These are phyloP conservation scores for Gouania willdenowi DNA, from an alignment of 2,797 vertebrate species.

Conservation along the genomic window DNA sequence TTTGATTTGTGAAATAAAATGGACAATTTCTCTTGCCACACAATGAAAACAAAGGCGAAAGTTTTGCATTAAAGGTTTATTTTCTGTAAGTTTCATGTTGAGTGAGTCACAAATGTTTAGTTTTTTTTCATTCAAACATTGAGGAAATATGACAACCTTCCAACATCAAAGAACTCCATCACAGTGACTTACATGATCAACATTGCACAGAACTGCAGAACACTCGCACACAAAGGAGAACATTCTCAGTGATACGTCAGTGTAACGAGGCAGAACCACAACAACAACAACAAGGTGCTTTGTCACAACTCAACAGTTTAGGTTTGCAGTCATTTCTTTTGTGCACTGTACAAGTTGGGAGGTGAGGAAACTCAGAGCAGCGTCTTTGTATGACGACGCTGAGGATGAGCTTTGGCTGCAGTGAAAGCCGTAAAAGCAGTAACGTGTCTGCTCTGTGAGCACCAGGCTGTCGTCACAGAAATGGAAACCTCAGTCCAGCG, in stretches of 20 bases:
- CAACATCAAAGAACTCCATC: no score
- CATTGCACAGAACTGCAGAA: constrained; percentile 16
- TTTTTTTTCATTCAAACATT: no score
- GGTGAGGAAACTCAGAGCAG: constrained; percentile 17
- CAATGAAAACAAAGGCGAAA: no score
- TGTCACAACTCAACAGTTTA: constrained; percentile 19
- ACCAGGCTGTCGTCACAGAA: constrained; percentile 66
- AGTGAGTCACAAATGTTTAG: no score
- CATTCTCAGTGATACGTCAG: no score
- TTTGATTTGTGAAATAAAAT: no score
- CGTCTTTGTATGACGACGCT: constrained; percentile 47
- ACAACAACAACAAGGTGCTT: no score
- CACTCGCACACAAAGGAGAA: constrained; percentile 22
- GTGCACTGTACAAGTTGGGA: constrained; percentile 25
- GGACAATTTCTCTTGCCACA: no score
- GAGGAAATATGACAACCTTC: no score
- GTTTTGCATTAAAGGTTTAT: no score
- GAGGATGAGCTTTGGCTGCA: constrained; percentile 57
- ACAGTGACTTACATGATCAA: constrained; percentile 19
- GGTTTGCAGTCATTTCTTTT: constrained; percentile 27
- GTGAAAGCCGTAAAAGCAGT: constrained; percentile 47
- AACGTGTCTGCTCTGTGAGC: constrained; percentile 66
- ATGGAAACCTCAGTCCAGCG: constrained; percentile 70
- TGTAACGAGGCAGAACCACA: no score
- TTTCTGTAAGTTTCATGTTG: no score